These are phyloP conservation scores for Chunga burmeisteri DNA, from an alignment of 2,113 vertebrate genomes.

Conservation along the genomic window DNA sequence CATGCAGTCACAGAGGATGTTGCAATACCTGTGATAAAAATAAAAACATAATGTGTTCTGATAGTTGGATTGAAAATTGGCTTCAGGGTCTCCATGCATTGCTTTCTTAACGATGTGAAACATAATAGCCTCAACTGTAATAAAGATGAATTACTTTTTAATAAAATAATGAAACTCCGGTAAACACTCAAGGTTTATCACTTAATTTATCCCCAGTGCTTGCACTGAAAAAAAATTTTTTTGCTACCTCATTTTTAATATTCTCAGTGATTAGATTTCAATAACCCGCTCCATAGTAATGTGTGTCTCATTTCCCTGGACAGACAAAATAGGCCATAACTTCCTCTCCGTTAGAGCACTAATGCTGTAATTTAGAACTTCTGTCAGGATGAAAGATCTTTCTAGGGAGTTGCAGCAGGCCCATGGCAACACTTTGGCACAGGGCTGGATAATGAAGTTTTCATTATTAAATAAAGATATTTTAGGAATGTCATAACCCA, in stretches of 20 bases:
- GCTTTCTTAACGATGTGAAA: slow-evolving; percentile 68
- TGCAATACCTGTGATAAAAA: background rate
- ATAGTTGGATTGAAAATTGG: slow-evolving; percentile 33
- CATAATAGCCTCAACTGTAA: slow-evolving; percentile 73
- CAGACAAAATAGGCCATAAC: slow-evolving; percentile 76
- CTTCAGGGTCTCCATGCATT: slow-evolving; percentile 46
- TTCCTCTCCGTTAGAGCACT: slow-evolving; percentile 69
- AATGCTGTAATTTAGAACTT: slow-evolving; percentile 77
- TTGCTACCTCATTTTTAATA: slow-evolving; percentile 85
- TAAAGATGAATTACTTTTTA: slow-evolving; percentile 85
- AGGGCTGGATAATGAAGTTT: slow-evolving; percentile 80
- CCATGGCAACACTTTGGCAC: slow-evolving; percentile 72
- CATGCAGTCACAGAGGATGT: background rate
- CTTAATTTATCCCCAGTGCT: slow-evolving; percentile 87
- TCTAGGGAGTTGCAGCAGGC: slow-evolving; percentile 71
- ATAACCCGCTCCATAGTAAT: slow-evolving; percentile 82
- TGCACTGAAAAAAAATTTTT: slow-evolving; percentile 56
- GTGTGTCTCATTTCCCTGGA: slow-evolving; percentile 92
- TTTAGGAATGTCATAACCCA: slow-evolving; percentile 76
- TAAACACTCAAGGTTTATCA: slow-evolving; percentile 81
- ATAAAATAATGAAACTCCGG: slow-evolving; percentile 77
- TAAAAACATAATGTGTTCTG: slow-evolving; percentile 13
- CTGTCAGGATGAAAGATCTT: slow-evolving; percentile 82
- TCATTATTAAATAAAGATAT: slow-evolving; percentile 85
- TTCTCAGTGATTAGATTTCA: slow-evolving; percentile 88